Evolutionary conservation across 1,140 invertebrate genomes (phyloP).

Genomic region (Matsumurasca onukii): DNA sequence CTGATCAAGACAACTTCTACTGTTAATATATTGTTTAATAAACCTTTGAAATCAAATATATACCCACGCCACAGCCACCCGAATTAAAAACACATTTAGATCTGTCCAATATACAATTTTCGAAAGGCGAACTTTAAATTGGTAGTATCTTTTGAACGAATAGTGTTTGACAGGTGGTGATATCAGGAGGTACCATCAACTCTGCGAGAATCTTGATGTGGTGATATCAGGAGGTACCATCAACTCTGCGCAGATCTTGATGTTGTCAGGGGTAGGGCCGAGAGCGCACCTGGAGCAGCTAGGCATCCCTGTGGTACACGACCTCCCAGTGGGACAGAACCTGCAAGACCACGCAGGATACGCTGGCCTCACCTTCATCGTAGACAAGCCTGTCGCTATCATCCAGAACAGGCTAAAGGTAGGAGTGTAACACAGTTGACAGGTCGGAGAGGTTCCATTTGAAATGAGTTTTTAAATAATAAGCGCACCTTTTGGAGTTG

Average conservation of each 20-base stretch:
- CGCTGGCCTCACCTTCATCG: constrained; percentile 75
- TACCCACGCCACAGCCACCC: no score
- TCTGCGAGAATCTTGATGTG: constrained; percentile 69
- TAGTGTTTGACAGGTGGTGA: constrained; percentile 57
- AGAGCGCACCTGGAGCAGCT: constrained; percentile 67
- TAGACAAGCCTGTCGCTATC: constrained; percentile 73
- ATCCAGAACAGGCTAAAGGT: constrained; percentile 58
- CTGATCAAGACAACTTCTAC: no score
- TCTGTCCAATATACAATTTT: no score
- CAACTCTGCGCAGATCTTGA: constrained; percentile 77
- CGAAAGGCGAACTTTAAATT: no score
- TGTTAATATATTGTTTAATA: no score
- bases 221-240: constrained; percentile 79
- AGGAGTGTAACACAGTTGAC: constrained; percentile 14
- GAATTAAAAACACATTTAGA: no score
- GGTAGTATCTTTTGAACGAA: no score
- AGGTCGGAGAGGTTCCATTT: no score
- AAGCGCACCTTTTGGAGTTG: no score
- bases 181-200: constrained; percentile 79
- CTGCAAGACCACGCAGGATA: constrained; percentile 82
- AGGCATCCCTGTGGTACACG: constrained; percentile 68
- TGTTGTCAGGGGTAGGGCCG: constrained; percentile 87
- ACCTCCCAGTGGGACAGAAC: constrained; percentile 68
- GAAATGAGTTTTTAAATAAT: no score
- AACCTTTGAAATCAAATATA: no score